Conservation (phyloP, 2,888 invertebrate genomes). For the Ferrisia virgata region DNA sequence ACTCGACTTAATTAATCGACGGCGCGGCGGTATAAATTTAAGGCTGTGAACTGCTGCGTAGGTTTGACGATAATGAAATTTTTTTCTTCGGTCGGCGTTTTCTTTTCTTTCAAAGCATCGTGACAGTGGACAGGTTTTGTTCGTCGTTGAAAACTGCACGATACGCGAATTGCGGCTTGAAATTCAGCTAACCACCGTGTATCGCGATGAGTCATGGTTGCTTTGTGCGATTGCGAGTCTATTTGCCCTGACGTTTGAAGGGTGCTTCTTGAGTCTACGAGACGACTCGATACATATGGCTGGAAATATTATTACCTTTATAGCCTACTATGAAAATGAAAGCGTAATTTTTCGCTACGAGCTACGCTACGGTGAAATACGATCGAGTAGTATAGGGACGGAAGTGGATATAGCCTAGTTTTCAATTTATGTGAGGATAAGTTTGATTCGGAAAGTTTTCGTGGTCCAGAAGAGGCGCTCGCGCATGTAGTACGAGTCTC, state of each 20-base stretch:
- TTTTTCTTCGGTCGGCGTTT: too few species aligned
- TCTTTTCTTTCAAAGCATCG: too few species aligned
- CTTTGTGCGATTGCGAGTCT: too few species aligned
- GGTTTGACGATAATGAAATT: background rate
- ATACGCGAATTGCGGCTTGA: too few species aligned
- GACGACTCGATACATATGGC: too few species aligned
- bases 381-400: background rate
- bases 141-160: background rate
- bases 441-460: background rate
- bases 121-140: background rate
- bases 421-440: background rate
- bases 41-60: background rate
- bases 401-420: background rate
- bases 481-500: background rate
- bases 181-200: too few species aligned
- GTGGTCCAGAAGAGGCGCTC: background rate
- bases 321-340: too few species aligned
- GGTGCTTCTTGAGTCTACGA: too few species aligned
- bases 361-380: background rate
- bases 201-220: too few species aligned
- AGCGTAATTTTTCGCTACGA: background rate
- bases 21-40: too few species aligned
- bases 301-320: too few species aligned
- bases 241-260: too few species aligned
- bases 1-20: background rate